Conservation (phyloP, 2,888 invertebrate species). For the Drosophila stalkeri region DNA sequence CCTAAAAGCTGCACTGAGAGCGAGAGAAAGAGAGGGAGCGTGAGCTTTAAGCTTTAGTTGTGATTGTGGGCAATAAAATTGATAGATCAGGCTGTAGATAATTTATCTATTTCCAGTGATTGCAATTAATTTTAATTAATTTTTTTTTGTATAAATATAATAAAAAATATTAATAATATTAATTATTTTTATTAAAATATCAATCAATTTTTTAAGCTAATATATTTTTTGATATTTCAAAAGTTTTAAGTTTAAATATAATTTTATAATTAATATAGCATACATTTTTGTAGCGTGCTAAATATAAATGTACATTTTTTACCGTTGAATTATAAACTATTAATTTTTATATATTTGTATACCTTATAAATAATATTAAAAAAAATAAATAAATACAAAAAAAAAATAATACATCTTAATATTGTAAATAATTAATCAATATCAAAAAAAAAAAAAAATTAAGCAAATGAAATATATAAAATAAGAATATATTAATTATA, state of each 20-base stretch:
- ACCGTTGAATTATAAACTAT: too few species aligned
- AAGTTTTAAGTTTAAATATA: background rate
- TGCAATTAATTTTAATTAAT: background rate
- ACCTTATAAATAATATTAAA: too few species aligned
- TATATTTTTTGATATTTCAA: background rate
- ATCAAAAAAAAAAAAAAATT: too few species aligned
- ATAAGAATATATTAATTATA: too few species aligned
- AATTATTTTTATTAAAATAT: too few species aligned
- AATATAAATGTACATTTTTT: background rate
- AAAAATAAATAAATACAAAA: too few species aligned
- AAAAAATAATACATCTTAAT: too few species aligned
- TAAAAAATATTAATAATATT: too few species aligned
- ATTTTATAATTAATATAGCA: slow-evolving; percentile 1
- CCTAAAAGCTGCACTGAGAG: slow-evolving; percentile 38
- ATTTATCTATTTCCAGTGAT: background rate
- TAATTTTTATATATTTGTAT: too few species aligned
- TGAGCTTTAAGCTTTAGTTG: slow-evolving; percentile 35
- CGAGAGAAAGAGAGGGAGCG: background rate
- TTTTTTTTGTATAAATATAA: background rate
- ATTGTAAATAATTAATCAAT: too few species aligned
- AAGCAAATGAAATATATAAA: too few species aligned
- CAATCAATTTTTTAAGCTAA: too few species aligned
- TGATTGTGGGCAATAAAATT: background rate
- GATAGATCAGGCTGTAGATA: background rate
- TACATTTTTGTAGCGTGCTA: background rate